Percentiles rank a stretch among this genome's conserved stretches.
phyloP scores from a whole-genome alignment of 1,140 invertebrate genomes.

The Pseudomyrmex flavicornis region DNA sequence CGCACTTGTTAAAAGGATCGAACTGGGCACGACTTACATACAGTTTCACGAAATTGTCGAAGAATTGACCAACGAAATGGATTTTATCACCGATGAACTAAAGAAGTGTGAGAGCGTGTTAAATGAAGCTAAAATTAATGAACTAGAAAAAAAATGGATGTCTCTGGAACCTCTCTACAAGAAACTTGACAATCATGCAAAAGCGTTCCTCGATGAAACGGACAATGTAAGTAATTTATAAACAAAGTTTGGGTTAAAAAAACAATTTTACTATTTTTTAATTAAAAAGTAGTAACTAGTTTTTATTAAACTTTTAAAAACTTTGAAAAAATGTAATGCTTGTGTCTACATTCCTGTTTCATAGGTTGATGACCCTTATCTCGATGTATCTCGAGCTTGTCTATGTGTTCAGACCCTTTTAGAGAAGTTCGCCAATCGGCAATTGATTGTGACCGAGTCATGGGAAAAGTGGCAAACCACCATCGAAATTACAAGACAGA shows the following conservation, averaged over 20 bases:
- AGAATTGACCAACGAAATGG: constrained; percentile 88
- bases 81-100: constrained; percentile 88
- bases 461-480: constrained; percentile 90
- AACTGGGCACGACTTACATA: constrained; percentile 88
- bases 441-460: constrained; percentile 88
- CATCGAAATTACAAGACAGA: constrained; percentile 88
- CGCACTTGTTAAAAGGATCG: constrained; percentile 88
- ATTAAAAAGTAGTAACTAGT: not conserved
- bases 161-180: constrained; percentile 87
- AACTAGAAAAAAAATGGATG: constrained; percentile 88
- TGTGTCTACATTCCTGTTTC: constrained; percentile 71
- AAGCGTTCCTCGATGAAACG: constrained; percentile 89
- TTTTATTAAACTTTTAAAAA: constrained; percentile 7
- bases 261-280: not conserved
- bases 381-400: constrained; percentile 90
- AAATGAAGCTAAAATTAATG: constrained; percentile 86
- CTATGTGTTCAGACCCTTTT: constrained; percentile 90
- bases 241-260: not conserved
- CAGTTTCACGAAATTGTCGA: constrained; percentile 91
- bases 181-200: constrained; percentile 87
- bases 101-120: constrained; percentile 80
- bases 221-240: constrained; percentile 84
- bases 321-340: not conserved
- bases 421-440: constrained; percentile 89
- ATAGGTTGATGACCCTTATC: constrained; percentile 90